Base-by-base conservation (phyloP, 2,888 invertebrate species). In the Acronicta aceris region DNA sequence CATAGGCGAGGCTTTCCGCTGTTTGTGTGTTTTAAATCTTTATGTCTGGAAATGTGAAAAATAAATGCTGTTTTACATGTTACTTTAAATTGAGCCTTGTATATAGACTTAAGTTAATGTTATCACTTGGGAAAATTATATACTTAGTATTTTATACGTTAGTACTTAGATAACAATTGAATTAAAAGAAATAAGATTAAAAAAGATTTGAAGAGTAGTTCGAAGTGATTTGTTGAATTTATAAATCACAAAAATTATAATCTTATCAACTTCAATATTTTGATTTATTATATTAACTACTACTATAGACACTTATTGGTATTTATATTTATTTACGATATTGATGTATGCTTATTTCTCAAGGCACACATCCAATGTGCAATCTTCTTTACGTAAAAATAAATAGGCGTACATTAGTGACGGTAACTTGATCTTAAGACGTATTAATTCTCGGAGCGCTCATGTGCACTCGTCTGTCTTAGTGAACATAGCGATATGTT, bases 341-440 rank as follows among this genome's bases (percentile, higher is more conserved):
- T n/a, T n/a, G n/a, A n/a, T n/a, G 2, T 42, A 15, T 4, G 9
- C 48, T 30, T 8, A 49, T 5, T 12, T 17, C 5, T 51, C 30
- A 30, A 55, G 53, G 12, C 48, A 27, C 40, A 40, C 0, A 36
- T 0, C 7, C 36, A 59, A 60, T 74, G 72, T 79, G 65, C 27
- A 70, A 47, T 59, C 68, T 36, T 47, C 77, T 49, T 60, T 62
- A 77, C 43, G 49, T 42, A 69, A 79, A 81, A 80, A 82, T 76
- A 84, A 83, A 79, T 74, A 82, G 74, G 71, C 74, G 70, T 71
- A 65, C 78, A 84, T 78, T 81, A 85, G 82, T 77, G 81, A 75
- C 78, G 57, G 82, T 81, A 85, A 85, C 81, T 71, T 77, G 81
- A 85, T 84, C 76, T 73, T 77, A 74, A 75, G 77, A 73, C 76